These are phyloP conservation scores for Hyperoplus immaculatus DNA, from an alignment of 2,797 vertebrate species.

Conservation along the genomic window DNA sequence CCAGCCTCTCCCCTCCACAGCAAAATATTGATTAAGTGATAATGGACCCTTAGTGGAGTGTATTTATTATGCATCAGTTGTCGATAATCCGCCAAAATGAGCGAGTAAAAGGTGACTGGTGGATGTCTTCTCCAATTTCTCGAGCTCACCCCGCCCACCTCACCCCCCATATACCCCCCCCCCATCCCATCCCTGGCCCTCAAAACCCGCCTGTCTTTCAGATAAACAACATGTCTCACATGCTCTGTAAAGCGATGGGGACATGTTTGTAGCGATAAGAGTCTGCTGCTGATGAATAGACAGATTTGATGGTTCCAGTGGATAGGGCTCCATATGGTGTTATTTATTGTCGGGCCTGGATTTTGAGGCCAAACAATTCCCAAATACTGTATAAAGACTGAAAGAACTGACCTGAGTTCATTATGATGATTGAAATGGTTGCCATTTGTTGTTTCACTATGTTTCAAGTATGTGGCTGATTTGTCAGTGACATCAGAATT, in stretches of 20 bases:
- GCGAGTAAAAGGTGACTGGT: slow-evolving; percentile 89
- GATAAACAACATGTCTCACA: slow-evolving; percentile 78
- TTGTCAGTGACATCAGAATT: neutral
- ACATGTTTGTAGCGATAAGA: slow-evolving; percentile 78
- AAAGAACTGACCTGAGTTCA: neutral
- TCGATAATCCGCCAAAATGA: slow-evolving; percentile 88
- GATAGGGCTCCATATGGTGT: slow-evolving; percentile 21
- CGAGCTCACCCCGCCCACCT: slow-evolving; percentile 37
- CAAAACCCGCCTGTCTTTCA: slow-evolving; percentile 57
- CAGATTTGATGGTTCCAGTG: slow-evolving; percentile 33
- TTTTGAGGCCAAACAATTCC: neutral
- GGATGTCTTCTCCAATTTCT: slow-evolving; percentile 87
- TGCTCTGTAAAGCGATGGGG: slow-evolving; percentile 62
- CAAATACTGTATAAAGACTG: neutral
- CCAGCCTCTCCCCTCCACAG: slow-evolving; percentile 60
- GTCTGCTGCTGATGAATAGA: slow-evolving; percentile 57
- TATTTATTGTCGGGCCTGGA: slow-evolving; percentile 4
- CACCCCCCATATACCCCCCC: neutral
- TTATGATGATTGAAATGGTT: neutral
- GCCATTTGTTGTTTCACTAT: neutral
- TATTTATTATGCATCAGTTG: slow-evolving; percentile 93
- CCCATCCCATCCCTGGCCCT: slow-evolving; percentile 19
- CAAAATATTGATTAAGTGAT: slow-evolving; percentile 89
- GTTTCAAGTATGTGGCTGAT: neutral
- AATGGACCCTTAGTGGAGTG: slow-evolving; percentile 92